Conservation (phyloP, 2,797 vertebrate genomes). For the Crotalus adamanteus region DNA sequence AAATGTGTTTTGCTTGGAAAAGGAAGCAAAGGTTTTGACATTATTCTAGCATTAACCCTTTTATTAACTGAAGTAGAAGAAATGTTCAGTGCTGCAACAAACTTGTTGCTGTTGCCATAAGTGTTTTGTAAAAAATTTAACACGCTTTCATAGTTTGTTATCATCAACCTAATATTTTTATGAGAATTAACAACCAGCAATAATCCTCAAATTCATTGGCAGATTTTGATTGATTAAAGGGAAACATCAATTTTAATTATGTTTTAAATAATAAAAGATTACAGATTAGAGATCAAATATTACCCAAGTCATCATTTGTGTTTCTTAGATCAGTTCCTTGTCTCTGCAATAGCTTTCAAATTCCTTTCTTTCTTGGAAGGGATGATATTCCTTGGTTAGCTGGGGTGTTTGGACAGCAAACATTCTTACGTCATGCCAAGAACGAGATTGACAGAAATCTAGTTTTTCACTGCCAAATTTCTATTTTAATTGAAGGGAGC, state of each 20-base stretch:
- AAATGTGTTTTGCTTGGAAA: slow-evolving; percentile 49
- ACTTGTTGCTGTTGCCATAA: neutral
- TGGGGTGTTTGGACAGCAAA: neutral
- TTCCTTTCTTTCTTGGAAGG: neutral
- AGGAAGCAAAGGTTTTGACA: slow-evolving; percentile 17
- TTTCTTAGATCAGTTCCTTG: slow-evolving; percentile 16
- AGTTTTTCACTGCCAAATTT: neutral
- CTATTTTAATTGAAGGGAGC: neutral
- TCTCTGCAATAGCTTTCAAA: slow-evolving; percentile 4
- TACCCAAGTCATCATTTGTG: neutral
- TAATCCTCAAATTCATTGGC: neutral
- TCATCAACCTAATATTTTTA: neutral
- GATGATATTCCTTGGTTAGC: neutral
- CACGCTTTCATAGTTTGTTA: neutral
- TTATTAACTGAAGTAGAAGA: neutral
- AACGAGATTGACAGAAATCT: neutral
- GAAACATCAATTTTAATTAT: neutral
- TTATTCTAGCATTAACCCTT: slow-evolving; percentile 55
- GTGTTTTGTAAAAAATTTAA: neutral
- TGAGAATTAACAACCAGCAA: neutral
- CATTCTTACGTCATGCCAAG: neutral
- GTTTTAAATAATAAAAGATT: neutral
- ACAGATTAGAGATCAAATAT: neutral
- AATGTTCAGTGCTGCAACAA: neutral
- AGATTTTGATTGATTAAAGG: neutral